Conservation (phyloP, 2,113 vertebrate species). For the Vulpes ferrilata region DNA sequence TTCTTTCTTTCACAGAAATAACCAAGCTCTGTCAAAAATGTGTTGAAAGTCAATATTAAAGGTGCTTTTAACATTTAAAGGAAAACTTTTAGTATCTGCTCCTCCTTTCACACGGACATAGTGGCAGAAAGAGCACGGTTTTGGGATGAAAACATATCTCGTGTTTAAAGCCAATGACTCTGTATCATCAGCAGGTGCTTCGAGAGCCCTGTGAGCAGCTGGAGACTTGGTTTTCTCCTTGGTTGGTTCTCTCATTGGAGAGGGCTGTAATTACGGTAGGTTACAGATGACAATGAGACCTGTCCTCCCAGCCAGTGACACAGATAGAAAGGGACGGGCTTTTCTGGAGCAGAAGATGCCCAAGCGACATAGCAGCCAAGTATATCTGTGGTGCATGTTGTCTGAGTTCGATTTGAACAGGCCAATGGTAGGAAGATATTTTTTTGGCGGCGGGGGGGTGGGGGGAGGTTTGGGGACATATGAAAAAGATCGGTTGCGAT, state of each 20-base stretch:
- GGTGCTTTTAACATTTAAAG: not conserved
- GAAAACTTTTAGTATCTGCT: not conserved
- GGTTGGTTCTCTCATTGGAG: not conserved
- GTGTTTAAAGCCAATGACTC: fast-evolving
- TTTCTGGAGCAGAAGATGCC: not conserved
- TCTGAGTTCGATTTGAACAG: not conserved
- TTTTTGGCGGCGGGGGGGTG: not conserved
- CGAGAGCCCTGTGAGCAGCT: not conserved
- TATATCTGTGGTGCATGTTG: fast-evolving
- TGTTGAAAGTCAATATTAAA: not conserved
- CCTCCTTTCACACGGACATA: not conserved
- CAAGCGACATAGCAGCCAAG: not conserved
- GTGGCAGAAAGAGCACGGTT: not conserved
- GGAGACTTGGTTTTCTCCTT: not conserved
- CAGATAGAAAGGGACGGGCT: fast-evolving
- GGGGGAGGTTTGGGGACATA: not conserved
- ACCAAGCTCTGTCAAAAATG: not conserved
- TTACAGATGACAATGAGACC: fast-evolving
- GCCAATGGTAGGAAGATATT: not conserved
- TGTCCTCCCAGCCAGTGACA: fast-evolving
- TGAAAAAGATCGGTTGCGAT: not conserved
- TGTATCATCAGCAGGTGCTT: not conserved
- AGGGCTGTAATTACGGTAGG: fast-evolving
- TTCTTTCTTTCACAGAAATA: not conserved
- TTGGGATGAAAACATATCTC: not conserved